Evolutionary conservation across 2,797 vertebrate genomes (phyloP).

Genomic region (Chelidonichthys spinosus): DNA sequence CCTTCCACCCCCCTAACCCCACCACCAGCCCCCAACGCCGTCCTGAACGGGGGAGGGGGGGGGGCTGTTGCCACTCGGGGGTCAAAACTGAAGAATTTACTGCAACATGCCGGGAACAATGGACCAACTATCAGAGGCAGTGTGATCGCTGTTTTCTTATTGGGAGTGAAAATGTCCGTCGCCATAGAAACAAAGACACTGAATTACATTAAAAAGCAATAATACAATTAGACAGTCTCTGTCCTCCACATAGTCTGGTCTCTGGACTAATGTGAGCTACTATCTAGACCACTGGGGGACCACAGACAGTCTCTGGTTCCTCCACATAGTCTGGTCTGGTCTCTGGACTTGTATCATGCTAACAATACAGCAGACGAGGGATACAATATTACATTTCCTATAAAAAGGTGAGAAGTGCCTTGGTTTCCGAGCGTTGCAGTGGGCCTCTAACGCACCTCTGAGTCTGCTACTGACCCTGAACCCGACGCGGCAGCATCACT

Average conservation of each 20-base stretch:
- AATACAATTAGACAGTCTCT: no score
- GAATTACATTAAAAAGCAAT: no score
- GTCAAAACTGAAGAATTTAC: slow-evolving; percentile 25
- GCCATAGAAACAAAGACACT: no score
- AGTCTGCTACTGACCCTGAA: slow-evolving; percentile 49
- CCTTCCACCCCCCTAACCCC: slow-evolving; percentile 24
- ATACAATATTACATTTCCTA: not conserved
- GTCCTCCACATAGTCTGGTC: no score
- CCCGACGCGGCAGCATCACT: slow-evolving; percentile 43
- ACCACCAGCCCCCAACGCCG: slow-evolving; percentile 6
- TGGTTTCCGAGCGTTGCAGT: slow-evolving; percentile 1
- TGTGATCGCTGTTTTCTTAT: not conserved
- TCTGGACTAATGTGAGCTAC: no score
- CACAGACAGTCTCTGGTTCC: no score
- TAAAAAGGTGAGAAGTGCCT: not conserved
- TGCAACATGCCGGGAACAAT: slow-evolving; percentile 13
- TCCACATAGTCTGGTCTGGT: no score
- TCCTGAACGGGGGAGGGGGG: not conserved
- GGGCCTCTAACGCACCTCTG: slow-evolving; percentile 14
- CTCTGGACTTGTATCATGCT: not conserved
- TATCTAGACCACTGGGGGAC: no score
- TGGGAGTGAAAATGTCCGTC: not conserved
- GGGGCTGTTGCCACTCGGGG: slow-evolving; percentile 21
- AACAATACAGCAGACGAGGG: not conserved
- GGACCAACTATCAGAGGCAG: not conserved